Base-by-base conservation (phyloP, 1,140 invertebrate species). In the Drosophila sp. region DNA sequence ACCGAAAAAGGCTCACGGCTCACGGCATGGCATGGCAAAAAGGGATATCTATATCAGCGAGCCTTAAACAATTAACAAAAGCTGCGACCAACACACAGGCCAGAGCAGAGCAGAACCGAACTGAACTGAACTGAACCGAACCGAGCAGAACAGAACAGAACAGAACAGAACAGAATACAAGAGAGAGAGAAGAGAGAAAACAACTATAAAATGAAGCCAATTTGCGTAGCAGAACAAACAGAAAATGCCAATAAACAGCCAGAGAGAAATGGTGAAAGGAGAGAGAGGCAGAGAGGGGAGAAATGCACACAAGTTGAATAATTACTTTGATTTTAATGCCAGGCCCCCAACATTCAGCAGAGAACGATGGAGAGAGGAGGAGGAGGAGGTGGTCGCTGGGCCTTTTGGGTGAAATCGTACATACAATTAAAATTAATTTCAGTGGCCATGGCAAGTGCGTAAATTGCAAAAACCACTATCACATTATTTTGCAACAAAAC, bases 351-450 rank as follows among this genome's bases (percentile, higher is more conserved):
- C 76, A 68, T 25, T 41, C 76, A 60, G 55, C 40, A 17, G 17
- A 17, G 38, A 61, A n/a, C 33, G 6, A 33, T 7, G 11, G n/a
- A 17, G 29, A 55, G 29, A 11, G 11, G 8, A 1, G 4, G 30
- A 32, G 55, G 25, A 23, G 57, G 72, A 60, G 64, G 58, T 27
- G 58, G 41, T 32, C 17, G 17, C 17, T 17, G 4, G 10, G 10
- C 33, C 33, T 11, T 38, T 11, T 38, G 10, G 10, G 3, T 3
- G 8, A 57, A 40, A 60, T 29, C 66, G 65, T 60, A 62, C 76
- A 61, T 86, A 82, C 79, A 86, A 83, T 86, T 86, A 86, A 87
- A 86, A 83, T 86, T 86, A 86, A 86, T 87, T 86, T 87, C 83
- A 64, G 72, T 82, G 78, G 70, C 66, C 75, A 67, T 70, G 83